Evolutionary conservation across 2,888 invertebrate species (phyloP), one percentile per base, ranked within the genome.

Genomic region (Antitype chi): DNA sequence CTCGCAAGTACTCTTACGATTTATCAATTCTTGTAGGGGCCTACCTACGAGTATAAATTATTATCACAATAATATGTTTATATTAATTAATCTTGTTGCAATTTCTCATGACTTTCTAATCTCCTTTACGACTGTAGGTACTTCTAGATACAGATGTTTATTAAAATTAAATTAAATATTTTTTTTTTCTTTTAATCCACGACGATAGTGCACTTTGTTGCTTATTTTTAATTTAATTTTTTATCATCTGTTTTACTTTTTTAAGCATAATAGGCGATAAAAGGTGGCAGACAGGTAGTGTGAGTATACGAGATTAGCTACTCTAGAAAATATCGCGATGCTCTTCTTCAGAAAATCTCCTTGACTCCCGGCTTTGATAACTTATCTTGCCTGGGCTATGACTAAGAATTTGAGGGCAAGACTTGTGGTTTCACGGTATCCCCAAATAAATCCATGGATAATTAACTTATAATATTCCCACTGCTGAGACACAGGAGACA

Each of bases 81-180:
- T 38, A 60, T 28, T 25, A 8, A 52, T 11, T 52, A 32, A 47
- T 64, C 63, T n/a, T 43, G 15, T 76, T 78, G 25, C 64, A 63
- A 62, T 76, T 74, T 69, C 53, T 75, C 13, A 38, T 80, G 80
- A 85, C 83, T 78, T 85, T 80, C 59, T 74, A 78, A 78, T 82
- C 85, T 80, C 82, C 67, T 75, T 85, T 53, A 76, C 17, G 59
- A 75, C 63, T 69, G 28, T 28, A 66, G 8, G 7, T 53, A 59
- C 9, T 9, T 23, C 23, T 7, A 53, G 62, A 77, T 71, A 76
- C 20, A 38, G 3, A 47, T 76, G 77, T 78, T 86, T 75, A 77
- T 66, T 63, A 3, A 72, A 77, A 66, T 60, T 20, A 38, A 78
- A 68, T 57, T 38, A 25, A n/a, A 74, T 57, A 69, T 62, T 73